These are phyloP conservation scores for Hesperophylax magnus DNA, from an alignment of 1,140 invertebrate species.

Conservation along the genomic window DNA sequence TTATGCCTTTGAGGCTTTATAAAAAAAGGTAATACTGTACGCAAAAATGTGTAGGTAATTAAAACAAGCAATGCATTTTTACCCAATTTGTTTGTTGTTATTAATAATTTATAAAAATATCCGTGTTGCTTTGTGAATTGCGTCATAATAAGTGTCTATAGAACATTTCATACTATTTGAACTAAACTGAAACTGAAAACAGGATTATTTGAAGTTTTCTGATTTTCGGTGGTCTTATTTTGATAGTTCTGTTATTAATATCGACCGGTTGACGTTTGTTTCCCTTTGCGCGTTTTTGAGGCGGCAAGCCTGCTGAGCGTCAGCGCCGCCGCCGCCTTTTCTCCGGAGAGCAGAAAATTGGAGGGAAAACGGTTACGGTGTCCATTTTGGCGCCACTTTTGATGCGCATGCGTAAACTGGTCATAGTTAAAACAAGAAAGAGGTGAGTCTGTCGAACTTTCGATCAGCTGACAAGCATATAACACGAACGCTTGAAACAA, in stretches of 20 bases:
- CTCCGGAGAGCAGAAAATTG: constrained; percentile 25
- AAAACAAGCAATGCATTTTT: too few relatives aligned
- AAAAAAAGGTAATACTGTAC: too few relatives aligned
- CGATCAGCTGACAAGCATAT: not conserved
- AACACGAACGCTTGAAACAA: too few relatives aligned
- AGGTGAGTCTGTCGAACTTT: not conserved
- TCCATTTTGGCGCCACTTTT: not conserved
- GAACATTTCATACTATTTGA: not conserved
- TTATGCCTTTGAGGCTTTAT: too few relatives aligned
- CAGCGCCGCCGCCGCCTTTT: not conserved
- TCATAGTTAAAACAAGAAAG: not conserved
- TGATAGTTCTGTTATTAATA: not conserved
- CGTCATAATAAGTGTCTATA: too few relatives aligned
- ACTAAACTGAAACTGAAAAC: not conserved
- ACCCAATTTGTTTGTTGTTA: too few relatives aligned
- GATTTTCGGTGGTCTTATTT: not conserved
- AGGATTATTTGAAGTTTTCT: not conserved
- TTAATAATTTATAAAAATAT: too few relatives aligned
- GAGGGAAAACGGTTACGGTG: not conserved
- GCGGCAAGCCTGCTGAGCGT: constrained; percentile 9
- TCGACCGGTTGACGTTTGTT: not conserved
- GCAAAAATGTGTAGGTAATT: too few relatives aligned
- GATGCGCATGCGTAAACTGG: constrained; percentile 10
- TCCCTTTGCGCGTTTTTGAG: constrained; percentile 26
- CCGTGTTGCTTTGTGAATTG: too few relatives aligned